Conservation (phyloP, 1,140 invertebrate species). For the Dendroctonus valens region DNA sequence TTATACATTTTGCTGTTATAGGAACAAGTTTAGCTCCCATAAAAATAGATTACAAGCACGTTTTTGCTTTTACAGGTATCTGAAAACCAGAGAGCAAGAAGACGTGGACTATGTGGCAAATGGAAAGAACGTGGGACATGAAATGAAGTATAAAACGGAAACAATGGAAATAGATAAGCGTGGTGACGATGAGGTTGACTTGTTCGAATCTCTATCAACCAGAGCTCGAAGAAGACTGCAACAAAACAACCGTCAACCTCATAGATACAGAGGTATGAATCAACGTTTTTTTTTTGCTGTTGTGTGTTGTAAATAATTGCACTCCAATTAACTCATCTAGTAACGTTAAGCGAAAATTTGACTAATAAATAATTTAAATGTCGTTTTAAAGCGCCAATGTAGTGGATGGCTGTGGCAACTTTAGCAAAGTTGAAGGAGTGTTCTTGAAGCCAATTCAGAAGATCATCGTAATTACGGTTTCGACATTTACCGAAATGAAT, state of each 20-base stretch:
- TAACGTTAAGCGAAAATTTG: too few species aligned
- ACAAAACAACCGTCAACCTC: slow-evolving; percentile 53
- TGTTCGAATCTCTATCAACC: slow-evolving; percentile 74
- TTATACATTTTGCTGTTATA: slow-evolving; percentile 2
- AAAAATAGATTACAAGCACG: slow-evolving; percentile 8
- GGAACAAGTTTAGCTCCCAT: neutral
- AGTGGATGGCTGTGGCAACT: too few species aligned
- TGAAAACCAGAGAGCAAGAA: slow-evolving; percentile 60
- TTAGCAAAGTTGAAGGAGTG: too few species aligned
- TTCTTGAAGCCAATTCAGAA: too few species aligned
- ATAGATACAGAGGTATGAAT: slow-evolving; percentile 43
- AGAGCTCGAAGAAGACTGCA: slow-evolving; percentile 61
- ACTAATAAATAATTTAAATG: too few species aligned
- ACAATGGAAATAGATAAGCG: slow-evolving; percentile 71
- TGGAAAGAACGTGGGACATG: slow-evolving; percentile 69
- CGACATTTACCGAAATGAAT: too few species aligned
- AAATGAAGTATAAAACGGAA: slow-evolving; percentile 76
- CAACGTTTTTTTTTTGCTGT: neutral
- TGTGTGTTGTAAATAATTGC: neutral
- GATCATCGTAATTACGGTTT: too few species aligned
- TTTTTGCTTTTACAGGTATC: slow-evolving; percentile 42
- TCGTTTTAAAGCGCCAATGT: too few species aligned
- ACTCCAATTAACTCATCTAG: too few species aligned
- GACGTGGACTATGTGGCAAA: slow-evolving; percentile 74
- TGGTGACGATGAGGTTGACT: slow-evolving; percentile 66